Evolutionary conservation across 2,797 vertebrate species (phyloP), one percentile per base, ranked within the genome.

Genomic region (Amblyopsis hoosieri): DNA sequence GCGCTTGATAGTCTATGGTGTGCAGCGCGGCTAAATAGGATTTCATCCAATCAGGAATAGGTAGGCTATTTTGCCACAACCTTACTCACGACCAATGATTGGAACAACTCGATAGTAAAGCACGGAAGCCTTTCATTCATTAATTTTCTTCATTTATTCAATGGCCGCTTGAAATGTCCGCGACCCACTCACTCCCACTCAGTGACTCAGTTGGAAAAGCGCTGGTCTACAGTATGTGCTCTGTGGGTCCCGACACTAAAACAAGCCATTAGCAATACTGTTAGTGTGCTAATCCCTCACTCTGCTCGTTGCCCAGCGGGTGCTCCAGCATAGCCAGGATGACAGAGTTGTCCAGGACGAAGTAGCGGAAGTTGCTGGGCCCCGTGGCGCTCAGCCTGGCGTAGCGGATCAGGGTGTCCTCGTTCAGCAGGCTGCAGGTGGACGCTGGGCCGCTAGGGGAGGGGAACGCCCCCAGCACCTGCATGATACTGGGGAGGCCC

Each of bases 321-420:
- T 98, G 96, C 84, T 98, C 97, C 92, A 98, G 71, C 96, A 98
- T 98, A 17, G 96, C 96, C 59, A 98, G 93, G 81, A 98, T 95
- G 82, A 98, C 96, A 0, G 95, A 98, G 77, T 98, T 98, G 80
- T 98, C 97, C 87, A 98, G 75, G 67, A 98, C 95, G 42, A 98
- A 98, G 89, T 98, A 98, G 47, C 96, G 95, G 90, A 98, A 98
- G 75, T 96, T 97, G 79, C 94, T 94, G 67, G 91, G 93, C 84
- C 95, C 95, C 64, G 96, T 91, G 62, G 95, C 92, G 61, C 95
- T 94, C 29, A 98, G 92, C 54, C 96, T 88, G 76, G 96, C 96
- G 19, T 95, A 97, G 72, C 95, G 95, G 72, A 98, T 96, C 72
- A 98, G 84, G 0, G 95, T 97, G 79, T 94, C 94, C 90, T 98